A percentile compares a stretch with the other conserved stretches of the same genome.
Conservation (phyloP, 2,888 invertebrate genomes). For the Diplolepis rosae region DNA sequence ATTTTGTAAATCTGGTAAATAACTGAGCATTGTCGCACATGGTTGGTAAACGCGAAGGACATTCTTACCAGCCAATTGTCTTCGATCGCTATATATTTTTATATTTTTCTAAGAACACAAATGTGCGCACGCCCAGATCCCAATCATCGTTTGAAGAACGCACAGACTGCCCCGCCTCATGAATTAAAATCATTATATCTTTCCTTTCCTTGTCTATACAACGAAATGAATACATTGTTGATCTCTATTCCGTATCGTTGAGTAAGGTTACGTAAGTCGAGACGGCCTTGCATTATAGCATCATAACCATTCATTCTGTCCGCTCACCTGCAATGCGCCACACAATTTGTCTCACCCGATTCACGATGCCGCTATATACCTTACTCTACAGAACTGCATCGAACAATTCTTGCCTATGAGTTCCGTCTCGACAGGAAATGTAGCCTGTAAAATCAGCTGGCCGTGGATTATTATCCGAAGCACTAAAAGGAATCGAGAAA, state of each 20-base stretch:
- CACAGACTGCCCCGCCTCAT: slow-evolving; percentile 37
- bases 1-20: too few species aligned
- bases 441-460: slow-evolving; percentile 55
- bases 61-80: slow-evolving; percentile 16
- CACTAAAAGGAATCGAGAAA: not conserved
- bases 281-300: slow-evolving; percentile 70
- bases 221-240: slow-evolving; percentile 9
- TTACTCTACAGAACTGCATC: not conserved
- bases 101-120: not conserved
- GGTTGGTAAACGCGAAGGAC: not conserved
- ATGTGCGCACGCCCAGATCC: slow-evolving; percentile 32
- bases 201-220: not conserved
- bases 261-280: slow-evolving; percentile 64
- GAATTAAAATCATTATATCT: not conserved
- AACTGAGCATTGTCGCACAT: not conserved
- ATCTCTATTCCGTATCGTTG: slow-evolving; percentile 59
- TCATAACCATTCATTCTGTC: slow-evolving; percentile 70
- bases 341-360: slow-evolving; percentile 59
- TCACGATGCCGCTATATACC: slow-evolving; percentile 44
- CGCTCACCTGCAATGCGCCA: slow-evolving; percentile 70
- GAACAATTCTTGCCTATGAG: not conserved
- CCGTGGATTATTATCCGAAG: slow-evolving; percentile 52
- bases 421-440: slow-evolving; percentile 23
- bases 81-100: slow-evolving; percentile 12
- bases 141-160: slow-evolving; percentile 38